These are phyloP conservation scores for Pseudomyrmex concolor DNA, from an alignment of 1,140 invertebrate species.

Conservation along the genomic window DNA sequence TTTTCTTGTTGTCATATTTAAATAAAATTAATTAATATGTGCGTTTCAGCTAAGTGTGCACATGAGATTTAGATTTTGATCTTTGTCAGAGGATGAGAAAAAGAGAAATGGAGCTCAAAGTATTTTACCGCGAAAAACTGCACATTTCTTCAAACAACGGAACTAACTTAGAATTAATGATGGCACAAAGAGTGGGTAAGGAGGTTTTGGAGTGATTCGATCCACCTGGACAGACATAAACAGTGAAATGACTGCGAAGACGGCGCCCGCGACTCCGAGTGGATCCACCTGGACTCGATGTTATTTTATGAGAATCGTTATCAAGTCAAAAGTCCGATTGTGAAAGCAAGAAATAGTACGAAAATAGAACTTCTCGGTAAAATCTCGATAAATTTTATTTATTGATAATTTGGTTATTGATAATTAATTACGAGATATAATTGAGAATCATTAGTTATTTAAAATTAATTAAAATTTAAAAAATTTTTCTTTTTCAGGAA, in stretches of 20 bases:
- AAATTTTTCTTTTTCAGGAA: background rate
- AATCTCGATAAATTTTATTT: background rate
- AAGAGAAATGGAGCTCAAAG: background rate
- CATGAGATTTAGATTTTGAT: constrained; percentile 24
- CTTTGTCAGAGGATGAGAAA: background rate
- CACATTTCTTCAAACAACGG: constrained; percentile 66
- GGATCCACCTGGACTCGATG: constrained; percentile 78
- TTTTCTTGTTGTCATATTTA: background rate
- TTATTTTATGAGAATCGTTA: constrained; percentile 64
- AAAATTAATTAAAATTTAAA: background rate
- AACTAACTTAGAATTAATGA: constrained; percentile 74
- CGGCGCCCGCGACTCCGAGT: constrained; percentile 72
- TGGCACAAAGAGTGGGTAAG: constrained; percentile 61
- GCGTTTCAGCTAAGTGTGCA: background rate
- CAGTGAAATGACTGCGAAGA: constrained; percentile 73
- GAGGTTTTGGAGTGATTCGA: constrained; percentile 74
- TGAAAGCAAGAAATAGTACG: constrained; percentile 6
- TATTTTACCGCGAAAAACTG: constrained; percentile 38
- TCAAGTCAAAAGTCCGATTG: constrained; percentile 62
- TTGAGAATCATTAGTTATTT: background rate
- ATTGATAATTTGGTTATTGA: background rate
- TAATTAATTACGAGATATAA: no score
- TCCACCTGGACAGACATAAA: constrained; percentile 82
- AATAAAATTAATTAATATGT: background rate
- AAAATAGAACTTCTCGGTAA: background rate